Percentiles rank a stretch among this genome's conserved stretches.
Conservation (phyloP, 2,888 invertebrate genomes). For the Tenthredo distinguenda region DNA sequence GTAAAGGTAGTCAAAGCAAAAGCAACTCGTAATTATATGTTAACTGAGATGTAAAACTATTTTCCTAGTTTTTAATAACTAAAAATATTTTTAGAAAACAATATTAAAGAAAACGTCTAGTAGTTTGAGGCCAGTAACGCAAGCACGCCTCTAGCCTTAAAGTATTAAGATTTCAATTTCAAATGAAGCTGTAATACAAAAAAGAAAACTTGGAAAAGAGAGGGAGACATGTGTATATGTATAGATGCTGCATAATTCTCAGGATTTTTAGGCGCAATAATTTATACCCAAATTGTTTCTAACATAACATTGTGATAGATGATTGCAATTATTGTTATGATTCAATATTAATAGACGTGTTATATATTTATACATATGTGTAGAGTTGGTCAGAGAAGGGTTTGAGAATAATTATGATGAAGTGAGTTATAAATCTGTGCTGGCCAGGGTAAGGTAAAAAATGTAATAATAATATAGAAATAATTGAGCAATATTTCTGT, state of each 20-base stretch:
- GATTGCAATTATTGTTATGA: conserved; percentile 2
- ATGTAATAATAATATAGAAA: conserved; percentile 17
- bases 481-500: conserved; percentile 40
- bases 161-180: conserved; percentile 9
- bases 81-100: not conserved
- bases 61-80: not conserved
- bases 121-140: not conserved
- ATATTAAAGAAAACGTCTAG: not conserved
- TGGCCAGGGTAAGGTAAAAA: not conserved
- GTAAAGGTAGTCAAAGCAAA: conserved; percentile 62
- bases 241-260: conserved; percentile 3
- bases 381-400: not conserved
- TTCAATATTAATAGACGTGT: not conserved
- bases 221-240: not conserved
- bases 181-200: not conserved
- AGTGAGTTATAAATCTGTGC: not conserved
- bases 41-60: not conserved
- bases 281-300: conserved; percentile 11
- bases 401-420: not conserved
- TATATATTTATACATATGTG: conserved; percentile 15
- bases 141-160: not conserved
- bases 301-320: not conserved
- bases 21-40: conserved; percentile 11
- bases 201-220: not conserved
- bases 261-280: conserved; percentile 5